Conservation (phyloP, 2,888 invertebrate species). For the Hypolimnas misippus region DNA sequence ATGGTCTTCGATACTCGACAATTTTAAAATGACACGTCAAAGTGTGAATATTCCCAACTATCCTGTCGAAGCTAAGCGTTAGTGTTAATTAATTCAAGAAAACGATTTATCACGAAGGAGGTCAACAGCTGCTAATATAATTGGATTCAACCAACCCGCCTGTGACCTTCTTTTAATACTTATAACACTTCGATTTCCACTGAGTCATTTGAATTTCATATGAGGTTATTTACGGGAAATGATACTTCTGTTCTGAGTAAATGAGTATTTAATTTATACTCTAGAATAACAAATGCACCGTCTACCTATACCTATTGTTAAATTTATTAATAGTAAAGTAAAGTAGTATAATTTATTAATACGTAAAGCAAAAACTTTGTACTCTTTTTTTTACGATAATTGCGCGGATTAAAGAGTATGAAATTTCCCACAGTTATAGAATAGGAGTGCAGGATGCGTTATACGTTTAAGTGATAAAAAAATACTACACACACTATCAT, state of each 20-base stretch:
- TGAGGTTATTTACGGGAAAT: neutral
- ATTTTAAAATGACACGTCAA: neutral
- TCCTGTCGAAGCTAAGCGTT: constrained; percentile 26
- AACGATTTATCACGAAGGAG: constrained; percentile 39
- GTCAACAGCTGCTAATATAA: constrained; percentile 40
- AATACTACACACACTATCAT: too few species aligned
- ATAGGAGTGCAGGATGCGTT: too few species aligned
- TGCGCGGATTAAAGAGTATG: too few species aligned
- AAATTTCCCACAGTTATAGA: too few species aligned
- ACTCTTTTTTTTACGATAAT: too few species aligned
- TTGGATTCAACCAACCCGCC: constrained; percentile 18
- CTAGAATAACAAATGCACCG: too few species aligned
- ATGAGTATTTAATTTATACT: neutral
- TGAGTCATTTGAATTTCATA: neutral
- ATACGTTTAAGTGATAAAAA: too few species aligned
- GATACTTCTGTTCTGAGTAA: neutral
- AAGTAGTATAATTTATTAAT: too few species aligned
- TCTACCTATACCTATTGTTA: too few species aligned
- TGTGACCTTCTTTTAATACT: constrained; percentile 15
- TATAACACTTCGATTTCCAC: neutral
- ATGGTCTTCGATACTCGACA: too few species aligned
- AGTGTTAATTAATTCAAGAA: constrained; percentile 38
- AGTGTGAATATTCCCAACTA: constrained; percentile 10
- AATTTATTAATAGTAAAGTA: too few species aligned
- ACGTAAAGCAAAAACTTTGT: too few species aligned